Conservation (phyloP, 2,888 invertebrate species). For the Chaitophorus viminalis region DNA sequence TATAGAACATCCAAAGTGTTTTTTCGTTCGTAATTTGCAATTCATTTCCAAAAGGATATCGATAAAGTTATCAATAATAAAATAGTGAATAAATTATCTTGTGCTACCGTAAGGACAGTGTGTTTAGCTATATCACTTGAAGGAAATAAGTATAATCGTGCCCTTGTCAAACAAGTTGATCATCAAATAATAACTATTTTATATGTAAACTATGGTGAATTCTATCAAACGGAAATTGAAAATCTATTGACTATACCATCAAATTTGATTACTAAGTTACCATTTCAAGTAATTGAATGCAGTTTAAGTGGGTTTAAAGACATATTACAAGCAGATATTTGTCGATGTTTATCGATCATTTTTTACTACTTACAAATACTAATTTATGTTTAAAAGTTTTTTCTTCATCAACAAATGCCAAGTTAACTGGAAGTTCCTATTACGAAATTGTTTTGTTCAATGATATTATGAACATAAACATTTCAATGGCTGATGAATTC, state of each 20-base stretch:
- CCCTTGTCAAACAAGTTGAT: constrained; percentile 22
- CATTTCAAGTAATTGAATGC: constrained; percentile 58
- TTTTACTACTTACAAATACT: constrained; percentile 23
- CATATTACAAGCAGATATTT: not conserved
- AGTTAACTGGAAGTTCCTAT: constrained; percentile 7
- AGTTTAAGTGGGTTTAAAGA: constrained; percentile 50
- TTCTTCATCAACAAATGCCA: constrained; percentile 5
- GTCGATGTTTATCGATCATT: constrained; percentile 8
- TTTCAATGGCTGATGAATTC: constrained; percentile 29
- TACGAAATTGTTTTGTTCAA: constrained; percentile 54
- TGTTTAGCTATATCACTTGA: constrained; percentile 22
- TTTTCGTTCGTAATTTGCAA: constrained; percentile 27
- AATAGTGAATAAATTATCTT: not conserved
- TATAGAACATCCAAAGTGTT: constrained; percentile 20
- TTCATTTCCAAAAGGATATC: constrained; percentile 44
- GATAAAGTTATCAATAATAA: constrained; percentile 18
- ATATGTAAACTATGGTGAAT: constrained; percentile 39
- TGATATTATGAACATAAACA: constrained; percentile 34
- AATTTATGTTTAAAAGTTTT: constrained; percentile 32
- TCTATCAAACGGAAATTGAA: not conserved
- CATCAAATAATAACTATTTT: not conserved
- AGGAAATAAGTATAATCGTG: constrained; percentile 40
- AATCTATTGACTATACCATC: constrained; percentile 39
- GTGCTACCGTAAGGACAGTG: constrained; percentile 19
- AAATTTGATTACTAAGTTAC: constrained; percentile 33